phyloP scores from a whole-genome alignment of 2,888 invertebrate genomes.

The Sialis fuliginosa region DNA sequence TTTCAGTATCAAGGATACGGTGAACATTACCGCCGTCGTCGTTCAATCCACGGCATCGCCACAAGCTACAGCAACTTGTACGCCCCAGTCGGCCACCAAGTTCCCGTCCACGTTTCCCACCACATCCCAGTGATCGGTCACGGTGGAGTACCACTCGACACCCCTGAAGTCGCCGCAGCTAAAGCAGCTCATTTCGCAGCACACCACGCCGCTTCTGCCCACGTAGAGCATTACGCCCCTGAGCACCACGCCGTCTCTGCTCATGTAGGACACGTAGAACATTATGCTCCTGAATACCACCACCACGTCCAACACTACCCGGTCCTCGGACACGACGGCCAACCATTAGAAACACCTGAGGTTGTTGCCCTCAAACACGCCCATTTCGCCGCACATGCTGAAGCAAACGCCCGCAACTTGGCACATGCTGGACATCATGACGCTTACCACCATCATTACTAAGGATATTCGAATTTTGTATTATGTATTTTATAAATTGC shows the following conservation, averaged over 20 bases:
- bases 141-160: conserved; percentile 8
- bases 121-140: conserved; percentile 24
- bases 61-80: too few species aligned
- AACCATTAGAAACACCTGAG: conserved; percentile 7
- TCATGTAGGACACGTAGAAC: background rate
- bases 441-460: too few species aligned
- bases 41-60: too few species aligned
- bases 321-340: conserved; percentile 3
- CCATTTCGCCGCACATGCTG: conserved; percentile 7
- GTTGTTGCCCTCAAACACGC: conserved; percentile 6
- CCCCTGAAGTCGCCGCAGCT: conserved; percentile 8
- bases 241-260: background rate
- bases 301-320: conserved; percentile 1
- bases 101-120: conserved; percentile 9
- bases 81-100: too few species aligned
- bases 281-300: conserved; percentile 1
- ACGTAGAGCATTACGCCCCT: background rate
- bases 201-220: conserved; percentile 2
- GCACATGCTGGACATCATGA: background rate
- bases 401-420: background rate
- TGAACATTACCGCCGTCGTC: too few species aligned
- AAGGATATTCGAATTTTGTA: too few species aligned
- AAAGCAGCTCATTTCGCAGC: conserved; percentile 6
- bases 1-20: too few species aligned
- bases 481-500: too few species aligned